These are phyloP conservation scores for Lycaon pictus DNA, from an alignment of 2,113 vertebrate genomes.

Conservation along the genomic window DNA sequence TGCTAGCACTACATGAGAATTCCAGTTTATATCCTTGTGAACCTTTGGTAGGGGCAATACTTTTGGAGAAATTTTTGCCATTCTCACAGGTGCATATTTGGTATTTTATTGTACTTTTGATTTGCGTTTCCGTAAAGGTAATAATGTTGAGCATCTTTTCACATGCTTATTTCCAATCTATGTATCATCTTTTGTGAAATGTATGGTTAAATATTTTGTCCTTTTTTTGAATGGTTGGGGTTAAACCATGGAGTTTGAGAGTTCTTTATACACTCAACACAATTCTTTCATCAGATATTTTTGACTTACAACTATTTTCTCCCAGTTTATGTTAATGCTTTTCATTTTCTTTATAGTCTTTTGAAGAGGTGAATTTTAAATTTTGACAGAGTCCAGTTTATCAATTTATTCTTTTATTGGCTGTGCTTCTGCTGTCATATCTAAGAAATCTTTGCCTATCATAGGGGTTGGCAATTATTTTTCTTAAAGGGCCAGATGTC, in stretches of 20 bases:
- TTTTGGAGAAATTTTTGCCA: background rate
- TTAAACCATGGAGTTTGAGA: background rate
- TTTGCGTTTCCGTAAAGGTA: background rate
- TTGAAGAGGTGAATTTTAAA: constrained; percentile 1
- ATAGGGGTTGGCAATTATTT: background rate
- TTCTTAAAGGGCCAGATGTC: background rate
- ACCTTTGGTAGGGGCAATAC: background rate
- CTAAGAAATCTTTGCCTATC: background rate
- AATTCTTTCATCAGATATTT: background rate
- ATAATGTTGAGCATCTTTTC: background rate
- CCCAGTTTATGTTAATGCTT: background rate
- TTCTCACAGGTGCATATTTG: background rate
- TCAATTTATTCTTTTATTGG: background rate
- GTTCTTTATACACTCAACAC: background rate
- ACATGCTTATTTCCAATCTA: background rate
- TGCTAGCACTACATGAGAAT: background rate
- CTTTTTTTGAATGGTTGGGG: rapidly evolving
- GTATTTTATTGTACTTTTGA: background rate
- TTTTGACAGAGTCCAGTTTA: background rate
- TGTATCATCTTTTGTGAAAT: background rate
- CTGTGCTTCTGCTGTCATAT: background rate
- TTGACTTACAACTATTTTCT: background rate
- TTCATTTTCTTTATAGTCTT: background rate
- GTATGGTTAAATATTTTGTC: background rate
- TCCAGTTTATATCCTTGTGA: background rate